Conservation (phyloP, 1,140 invertebrate species). For the Stegodyphus dumicola region DNA sequence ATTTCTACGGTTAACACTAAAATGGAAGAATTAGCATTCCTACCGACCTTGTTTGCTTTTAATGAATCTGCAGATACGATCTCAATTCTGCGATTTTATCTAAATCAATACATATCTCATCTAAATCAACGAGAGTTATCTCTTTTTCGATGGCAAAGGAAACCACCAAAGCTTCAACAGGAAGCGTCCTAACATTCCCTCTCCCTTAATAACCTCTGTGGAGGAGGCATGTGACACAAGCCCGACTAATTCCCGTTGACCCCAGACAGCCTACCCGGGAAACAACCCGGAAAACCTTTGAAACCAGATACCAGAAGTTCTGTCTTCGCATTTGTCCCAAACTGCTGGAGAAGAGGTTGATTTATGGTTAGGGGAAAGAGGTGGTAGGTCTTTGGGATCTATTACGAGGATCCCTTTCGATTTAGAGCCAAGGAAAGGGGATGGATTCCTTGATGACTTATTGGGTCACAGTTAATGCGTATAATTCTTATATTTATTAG, state of each 20-base stretch:
- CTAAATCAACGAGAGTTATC: too few species aligned
- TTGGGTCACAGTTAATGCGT: conserved; percentile 9
- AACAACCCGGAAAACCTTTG: conserved; percentile 41
- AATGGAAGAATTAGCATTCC: too few species aligned
- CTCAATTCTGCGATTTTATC: too few species aligned
- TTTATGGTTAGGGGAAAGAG: conserved; percentile 3
- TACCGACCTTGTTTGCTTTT: too few species aligned
- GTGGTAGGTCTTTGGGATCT: neutral
- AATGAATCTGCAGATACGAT: too few species aligned
- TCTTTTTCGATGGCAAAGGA: too few species aligned
- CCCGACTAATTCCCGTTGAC: conserved; percentile 1
- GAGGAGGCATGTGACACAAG: neutral
- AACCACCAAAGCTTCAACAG: neutral
- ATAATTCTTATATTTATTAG: conserved; percentile 34
- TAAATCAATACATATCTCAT: too few species aligned
- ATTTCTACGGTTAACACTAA: too few species aligned
- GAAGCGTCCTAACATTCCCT: conserved; percentile 18
- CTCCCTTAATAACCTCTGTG: conserved; percentile 16
- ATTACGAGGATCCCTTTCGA: neutral
- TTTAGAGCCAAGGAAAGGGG: neutral
- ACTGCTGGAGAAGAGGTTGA: neutral
- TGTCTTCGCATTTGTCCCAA: conserved; percentile 34
- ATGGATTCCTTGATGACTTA: conserved; percentile 12
- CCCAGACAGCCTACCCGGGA: neutral
- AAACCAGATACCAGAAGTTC: conserved; percentile 7